These are phyloP conservation scores for Psix sp. DNA, from an alignment of 1,140 invertebrate species.

Conservation along the genomic window DNA sequence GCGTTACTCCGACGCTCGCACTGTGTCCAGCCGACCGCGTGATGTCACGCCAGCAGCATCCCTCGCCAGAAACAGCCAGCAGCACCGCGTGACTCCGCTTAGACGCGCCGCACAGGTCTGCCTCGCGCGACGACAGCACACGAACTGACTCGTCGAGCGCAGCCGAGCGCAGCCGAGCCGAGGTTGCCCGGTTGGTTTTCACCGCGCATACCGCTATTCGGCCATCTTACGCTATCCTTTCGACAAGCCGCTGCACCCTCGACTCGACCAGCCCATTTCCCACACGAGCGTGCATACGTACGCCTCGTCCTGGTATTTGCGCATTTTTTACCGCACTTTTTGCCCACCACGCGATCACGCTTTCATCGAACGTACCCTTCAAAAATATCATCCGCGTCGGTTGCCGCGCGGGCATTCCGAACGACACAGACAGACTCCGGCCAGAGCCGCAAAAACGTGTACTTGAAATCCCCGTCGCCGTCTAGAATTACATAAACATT, in stretches of 20 bases:
- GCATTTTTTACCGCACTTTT: slow-evolving; percentile 46
- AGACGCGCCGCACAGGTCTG: slow-evolving; percentile 29
- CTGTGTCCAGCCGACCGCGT: not conserved
- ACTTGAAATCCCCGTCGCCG: slow-evolving; percentile 19
- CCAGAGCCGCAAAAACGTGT: not conserved
- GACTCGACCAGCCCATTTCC: slow-evolving; percentile 57
- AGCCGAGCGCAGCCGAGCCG: slow-evolving; percentile 50
- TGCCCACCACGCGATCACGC: slow-evolving; percentile 28
- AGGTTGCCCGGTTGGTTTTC: slow-evolving; percentile 57
- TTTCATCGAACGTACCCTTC: slow-evolving; percentile 46
- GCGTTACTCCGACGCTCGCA: too few species aligned
- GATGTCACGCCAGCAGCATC: slow-evolving; percentile 5
- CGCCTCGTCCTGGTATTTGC: slow-evolving; percentile 43
- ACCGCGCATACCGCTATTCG: slow-evolving; percentile 57
- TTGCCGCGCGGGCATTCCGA: slow-evolving; percentile 15
- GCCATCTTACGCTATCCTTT: slow-evolving; percentile 59
- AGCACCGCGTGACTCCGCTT: slow-evolving; percentile 33
- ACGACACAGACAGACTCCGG: not conserved
- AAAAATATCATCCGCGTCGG: slow-evolving; percentile 43
- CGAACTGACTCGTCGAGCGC: slow-evolving; percentile 50
- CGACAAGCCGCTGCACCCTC: slow-evolving; percentile 51
- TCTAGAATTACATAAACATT: slow-evolving; percentile 45
- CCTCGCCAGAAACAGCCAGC: slow-evolving; percentile 9
- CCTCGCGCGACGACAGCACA: slow-evolving; percentile 53
- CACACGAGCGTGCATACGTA: slow-evolving; percentile 45